Evolutionary conservation across 2,888 invertebrate species (phyloP).

Genomic region (Pharmacophagus antenor): DNA sequence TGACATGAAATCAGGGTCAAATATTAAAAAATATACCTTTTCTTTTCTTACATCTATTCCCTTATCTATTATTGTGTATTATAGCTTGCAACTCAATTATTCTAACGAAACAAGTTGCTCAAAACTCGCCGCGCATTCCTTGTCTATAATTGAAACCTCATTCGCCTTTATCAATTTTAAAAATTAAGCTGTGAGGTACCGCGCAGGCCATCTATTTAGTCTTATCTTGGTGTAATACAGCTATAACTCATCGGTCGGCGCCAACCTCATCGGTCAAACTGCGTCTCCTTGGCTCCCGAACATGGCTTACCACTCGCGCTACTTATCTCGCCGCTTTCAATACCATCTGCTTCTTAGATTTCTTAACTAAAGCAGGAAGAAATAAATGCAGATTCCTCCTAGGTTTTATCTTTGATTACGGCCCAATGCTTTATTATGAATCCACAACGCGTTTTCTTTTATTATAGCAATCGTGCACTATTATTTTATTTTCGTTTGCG

Average conservation of each 20-base stretch:
- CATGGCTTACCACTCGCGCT: conserved; percentile 34
- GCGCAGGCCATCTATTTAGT: conserved; percentile 16
- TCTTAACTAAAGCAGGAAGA: conserved; percentile 21
- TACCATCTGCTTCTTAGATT: conserved; percentile 28
- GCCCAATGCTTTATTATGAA: background rate
- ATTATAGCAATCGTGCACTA: no score
- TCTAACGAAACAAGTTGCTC: background rate
- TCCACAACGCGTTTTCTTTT: background rate
- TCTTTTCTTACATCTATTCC: no score
- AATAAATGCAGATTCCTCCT: conserved; percentile 22
- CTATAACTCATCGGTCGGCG: conserved; percentile 14
- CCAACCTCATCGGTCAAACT: conserved; percentile 34
- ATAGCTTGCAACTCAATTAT: background rate
- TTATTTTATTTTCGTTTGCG: no score
- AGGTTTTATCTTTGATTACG: conserved; percentile 8
- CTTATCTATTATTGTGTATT: background rate
- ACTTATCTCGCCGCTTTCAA: conserved; percentile 28
- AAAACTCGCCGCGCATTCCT: background rate
- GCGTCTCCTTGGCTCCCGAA: conserved; percentile 33
- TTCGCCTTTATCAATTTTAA: conserved; percentile 15
- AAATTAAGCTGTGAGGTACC: conserved; percentile 24
- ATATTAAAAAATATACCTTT: no score
- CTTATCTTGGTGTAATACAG: conserved; percentile 26
- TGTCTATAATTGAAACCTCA: background rate
- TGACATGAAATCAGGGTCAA: no score